Evolutionary conservation across 2,797 vertebrate species (phyloP), one percentile per base, ranked within the genome.

Genomic region (Microctenopoma lineatum): DNA sequence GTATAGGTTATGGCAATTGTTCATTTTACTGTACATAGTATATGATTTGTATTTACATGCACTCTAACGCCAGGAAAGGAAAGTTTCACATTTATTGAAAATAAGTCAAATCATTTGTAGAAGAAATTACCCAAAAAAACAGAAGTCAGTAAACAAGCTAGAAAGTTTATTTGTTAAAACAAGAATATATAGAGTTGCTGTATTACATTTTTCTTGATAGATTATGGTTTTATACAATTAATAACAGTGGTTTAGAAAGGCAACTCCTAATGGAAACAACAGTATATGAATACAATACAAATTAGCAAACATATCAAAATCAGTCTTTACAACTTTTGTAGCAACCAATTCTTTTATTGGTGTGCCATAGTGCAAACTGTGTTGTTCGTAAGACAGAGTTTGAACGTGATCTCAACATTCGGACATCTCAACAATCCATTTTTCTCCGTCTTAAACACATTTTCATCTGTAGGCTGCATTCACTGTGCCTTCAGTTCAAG

Each of bases 301-400:
- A 96, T 96, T 92, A 93, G 95, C 93, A 94, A 95, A 95, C 92
- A 91, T 95, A 96, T 96, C 92, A 95, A 96, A 95, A 94, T 96
- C 94, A 88, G 91, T 95, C 96, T 94, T 95, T 97, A 96, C 94
- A 96, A 90, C 95, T 94, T 94, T 94, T 95, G 90, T 96, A 96
- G 93, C 95, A 95, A 96, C 95, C 94, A 96, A 93, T 93, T 93
- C 87, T 93, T 92, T 90, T 91, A 92, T 96, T 96, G 95, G 95
- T 94, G 95, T 94, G 93, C 93, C 94, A 93, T 96, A 96, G 96
- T 96, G 95, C 96, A 97, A 97, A 96, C 77, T 94, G 94, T 93
- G 93, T 91, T 91, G 90, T 95, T 95, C 89, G 90, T 93, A 94
- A 94, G 92, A 93, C 94, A 95, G 92, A 86, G 84, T 85, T 90